Percentiles rank a stretch among this genome's conserved stretches.
phyloP scores from a whole-genome alignment of 2,113 vertebrate genomes.

The Plecotus auritus region DNA sequence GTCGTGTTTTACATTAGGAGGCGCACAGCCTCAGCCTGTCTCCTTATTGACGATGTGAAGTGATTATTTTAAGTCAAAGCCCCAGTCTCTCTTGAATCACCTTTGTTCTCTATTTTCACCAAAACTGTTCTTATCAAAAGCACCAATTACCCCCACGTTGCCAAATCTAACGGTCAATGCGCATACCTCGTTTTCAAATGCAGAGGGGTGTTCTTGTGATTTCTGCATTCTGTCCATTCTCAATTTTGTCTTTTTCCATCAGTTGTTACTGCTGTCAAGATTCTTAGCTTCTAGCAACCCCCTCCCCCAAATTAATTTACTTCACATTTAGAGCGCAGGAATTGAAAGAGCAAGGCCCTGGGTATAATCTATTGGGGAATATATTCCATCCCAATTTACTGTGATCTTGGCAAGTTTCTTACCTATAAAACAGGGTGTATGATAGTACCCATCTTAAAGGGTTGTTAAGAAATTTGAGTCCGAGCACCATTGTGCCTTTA shows the following conservation, averaged over 20 bases:
- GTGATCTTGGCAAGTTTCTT: not conserved
- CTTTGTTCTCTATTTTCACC: not conserved
- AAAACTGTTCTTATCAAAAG: not conserved
- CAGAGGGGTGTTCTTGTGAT: not conserved
- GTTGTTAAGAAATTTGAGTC: not conserved
- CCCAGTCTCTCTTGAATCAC: not conserved
- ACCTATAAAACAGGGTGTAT: not conserved
- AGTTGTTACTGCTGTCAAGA: not conserved
- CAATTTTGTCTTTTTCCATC: not conserved
- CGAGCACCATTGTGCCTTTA: not conserved
- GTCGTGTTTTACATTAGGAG: not conserved
- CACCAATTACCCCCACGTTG: not conserved
- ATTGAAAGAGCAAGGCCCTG: not conserved
- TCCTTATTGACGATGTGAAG: not conserved
- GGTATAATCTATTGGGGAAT: not conserved
- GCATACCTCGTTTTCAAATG: not conserved
- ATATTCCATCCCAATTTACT: not conserved
- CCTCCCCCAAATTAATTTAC: not conserved
- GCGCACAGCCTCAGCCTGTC: not conserved
- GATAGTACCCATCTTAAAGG: not conserved
- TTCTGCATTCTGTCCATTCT: not conserved
- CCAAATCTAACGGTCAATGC: not conserved
- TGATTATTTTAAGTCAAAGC: not conserved
- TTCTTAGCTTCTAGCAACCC: not conserved
- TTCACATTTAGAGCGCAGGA: not conserved